Percentiles rank a stretch among this genome's conserved stretches.
Evolutionary conservation across 2,113 vertebrate species (phyloP).

Genomic region (Fulmarus glacialis): DNA sequence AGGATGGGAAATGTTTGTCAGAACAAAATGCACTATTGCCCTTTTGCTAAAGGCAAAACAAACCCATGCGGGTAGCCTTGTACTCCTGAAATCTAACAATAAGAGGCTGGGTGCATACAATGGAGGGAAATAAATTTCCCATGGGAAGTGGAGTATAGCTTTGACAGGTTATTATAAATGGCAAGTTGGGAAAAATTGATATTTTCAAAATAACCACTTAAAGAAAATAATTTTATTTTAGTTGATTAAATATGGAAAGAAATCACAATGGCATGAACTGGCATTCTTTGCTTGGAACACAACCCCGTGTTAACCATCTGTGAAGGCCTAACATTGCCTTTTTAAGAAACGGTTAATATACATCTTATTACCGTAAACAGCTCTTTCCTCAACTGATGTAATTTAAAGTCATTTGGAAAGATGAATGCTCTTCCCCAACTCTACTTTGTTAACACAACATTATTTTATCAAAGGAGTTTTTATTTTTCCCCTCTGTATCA

Average conservation of each 20-base stretch:
- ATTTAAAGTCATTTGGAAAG: not conserved
- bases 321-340: not conserved
- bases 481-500: not conserved
- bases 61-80: not conserved
- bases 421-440: not conserved
- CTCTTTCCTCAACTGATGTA: not conserved
- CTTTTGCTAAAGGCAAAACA: constrained; percentile 46
- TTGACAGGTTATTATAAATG: not conserved
- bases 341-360: not conserved
- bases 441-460: not conserved
- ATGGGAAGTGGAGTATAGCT: constrained; percentile 8
- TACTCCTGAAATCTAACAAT: constrained; percentile 11
- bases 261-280: not conserved
- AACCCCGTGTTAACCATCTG: not conserved
- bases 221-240: not conserved
- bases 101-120: not conserved
- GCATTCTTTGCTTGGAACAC: not conserved
- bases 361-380: not conserved
- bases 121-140: constrained; percentile 34
- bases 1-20: not conserved
- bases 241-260: not conserved
- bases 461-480: not conserved
- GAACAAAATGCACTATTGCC: not conserved
- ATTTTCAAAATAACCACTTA: constrained; percentile 8
- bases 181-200: not conserved